A percentile compares a stretch with the other conserved stretches of the same genome.
Conservation (phyloP, 1,140 invertebrate species). For the Drosophila chauvacae region DNA sequence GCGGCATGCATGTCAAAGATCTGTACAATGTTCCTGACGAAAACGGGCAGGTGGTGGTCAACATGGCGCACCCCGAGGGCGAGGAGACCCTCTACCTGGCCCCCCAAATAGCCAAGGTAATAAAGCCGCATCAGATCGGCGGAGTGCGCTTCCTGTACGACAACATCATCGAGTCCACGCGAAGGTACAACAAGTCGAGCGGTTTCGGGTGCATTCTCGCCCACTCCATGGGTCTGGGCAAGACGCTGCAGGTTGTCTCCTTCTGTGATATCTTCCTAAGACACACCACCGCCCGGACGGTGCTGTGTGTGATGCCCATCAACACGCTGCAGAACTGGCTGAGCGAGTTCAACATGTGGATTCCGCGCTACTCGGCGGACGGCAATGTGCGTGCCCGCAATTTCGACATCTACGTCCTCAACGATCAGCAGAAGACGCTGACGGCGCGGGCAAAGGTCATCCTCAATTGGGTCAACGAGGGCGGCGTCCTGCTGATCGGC, state of each 20-base stretch:
- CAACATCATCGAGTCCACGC: conserved; percentile 96
- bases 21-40: conserved; percentile 96
- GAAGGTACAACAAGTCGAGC: conserved; percentile 93
- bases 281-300: conserved; percentile 94
- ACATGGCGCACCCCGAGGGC: conserved; percentile 96
- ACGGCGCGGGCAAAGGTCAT: conserved; percentile 92
- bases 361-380: conserved; percentile 87
- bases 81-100: conserved; percentile 98
- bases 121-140: conserved; percentile 99
- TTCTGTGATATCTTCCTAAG: conserved; percentile 98
- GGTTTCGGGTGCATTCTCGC: conserved; percentile 99
- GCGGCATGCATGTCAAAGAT: conserved; percentile 94
- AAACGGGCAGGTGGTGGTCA: conserved; percentile 96
- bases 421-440: conserved; percentile 97
- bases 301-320: conserved; percentile 98
- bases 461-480: conserved; percentile 93
- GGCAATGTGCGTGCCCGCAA: conserved; percentile 88
- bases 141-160: conserved; percentile 98
- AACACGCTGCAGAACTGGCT: conserved; percentile 99
- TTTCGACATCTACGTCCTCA: conserved; percentile 95
- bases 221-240: conserved; percentile 99
- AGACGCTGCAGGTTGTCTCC: conserved; percentile 98
- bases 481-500: conserved; percentile 98
- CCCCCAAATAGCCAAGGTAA: conserved; percentile 94
- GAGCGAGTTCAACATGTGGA: conserved; percentile 98